These are phyloP conservation scores for Linnaemya tessellans DNA, from an alignment of 2,888 invertebrate species.

Conservation along the genomic window DNA sequence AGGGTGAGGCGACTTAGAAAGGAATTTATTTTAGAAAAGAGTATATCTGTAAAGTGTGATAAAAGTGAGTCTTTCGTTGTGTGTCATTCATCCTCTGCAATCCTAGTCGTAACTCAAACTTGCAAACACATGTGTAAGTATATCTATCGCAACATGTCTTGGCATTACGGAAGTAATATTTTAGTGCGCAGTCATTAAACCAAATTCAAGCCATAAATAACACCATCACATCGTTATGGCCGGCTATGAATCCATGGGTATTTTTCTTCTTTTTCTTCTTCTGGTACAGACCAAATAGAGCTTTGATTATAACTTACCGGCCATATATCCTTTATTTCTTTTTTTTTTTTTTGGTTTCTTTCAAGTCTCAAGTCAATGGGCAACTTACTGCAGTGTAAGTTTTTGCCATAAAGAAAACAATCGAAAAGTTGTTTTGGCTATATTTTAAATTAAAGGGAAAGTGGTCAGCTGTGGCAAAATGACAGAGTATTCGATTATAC, in stretches of 20 bases:
- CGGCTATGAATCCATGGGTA: slow-evolving; percentile 24
- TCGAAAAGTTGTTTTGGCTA: background rate
- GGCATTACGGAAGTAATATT: slow-evolving; percentile 74
- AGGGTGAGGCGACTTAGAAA: background rate
- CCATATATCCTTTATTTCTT: slow-evolving; percentile 30
- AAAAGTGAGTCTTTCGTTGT: background rate
- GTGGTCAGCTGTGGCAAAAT: slow-evolving; percentile 48
- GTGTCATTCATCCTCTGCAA: slow-evolving; percentile 25
- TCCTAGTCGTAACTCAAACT: slow-evolving; percentile 14
- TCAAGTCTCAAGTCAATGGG: slow-evolving; percentile 37
- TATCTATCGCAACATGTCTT: slow-evolving; percentile 67
- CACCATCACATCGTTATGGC: slow-evolving; percentile 71
- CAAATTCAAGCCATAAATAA: slow-evolving; percentile 80
- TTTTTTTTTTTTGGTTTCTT: slow-evolving; percentile 24
- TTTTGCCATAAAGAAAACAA: slow-evolving; percentile 21
- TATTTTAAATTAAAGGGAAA: slow-evolving; percentile 43
- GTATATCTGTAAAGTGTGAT: slow-evolving; percentile 9
- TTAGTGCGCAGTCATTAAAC: slow-evolving; percentile 79
- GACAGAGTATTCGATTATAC: background rate
- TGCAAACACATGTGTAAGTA: slow-evolving; percentile 21
- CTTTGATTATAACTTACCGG: slow-evolving; percentile 60
- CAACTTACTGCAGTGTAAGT: slow-evolving; percentile 53
- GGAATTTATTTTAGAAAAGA: slow-evolving; percentile 26
- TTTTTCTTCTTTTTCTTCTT: slow-evolving; percentile 21
- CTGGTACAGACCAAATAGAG: slow-evolving; percentile 31